Base-by-base conservation (phyloP, 2,888 invertebrate species). In the Busseola fusca region DNA sequence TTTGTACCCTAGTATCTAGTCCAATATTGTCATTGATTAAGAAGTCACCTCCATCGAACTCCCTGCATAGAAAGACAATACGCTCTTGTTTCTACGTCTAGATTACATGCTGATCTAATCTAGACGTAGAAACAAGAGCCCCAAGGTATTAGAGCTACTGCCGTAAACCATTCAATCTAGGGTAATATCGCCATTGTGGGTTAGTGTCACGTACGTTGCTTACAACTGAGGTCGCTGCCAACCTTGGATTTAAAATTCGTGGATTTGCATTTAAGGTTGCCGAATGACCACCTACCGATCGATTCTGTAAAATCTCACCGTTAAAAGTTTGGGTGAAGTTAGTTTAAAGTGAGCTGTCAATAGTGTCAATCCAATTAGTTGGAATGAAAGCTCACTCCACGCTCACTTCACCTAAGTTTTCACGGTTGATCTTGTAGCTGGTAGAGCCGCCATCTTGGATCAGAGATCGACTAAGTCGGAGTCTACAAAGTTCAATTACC, bases 101-200 rank as follows among this genome's bases (percentile, higher is more conserved):
- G 60, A 63, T 66, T 65, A 66, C 54, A 78, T 80, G n/a, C n/a
- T n/a, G n/a, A n/a, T n/a, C n/a, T n/a, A n/a, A n/a, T n/a, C n/a
- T n/a, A n/a, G n/a, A n/a, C n/a, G n/a, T n/a, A n/a, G n/a, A n/a
- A n/a, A n/a, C n/a, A n/a, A n/a, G n/a, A n/a, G n/a, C 42, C 3
- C n/a, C 48, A 63, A 50, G 40, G 48, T 14, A 42, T 57, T 54
- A 57, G 40, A 65, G 64, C 58, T 37, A 62, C n/a, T 69, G 50
- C 72, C 50, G 45, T 68, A 66, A 78, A 74, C 59, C 66, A 68
- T 54, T 59, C 50, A 56, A 84, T 82, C 78, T 82, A 64, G 84
- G 80, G 71, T 82, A 84, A 84, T 84, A 76, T 37, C 37, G 74
- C 71, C 74, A 84, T 84, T 84, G 52, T 71, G 30, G 74, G 68